These are phyloP conservation scores for Gari tellinella DNA, from an alignment of 2,888 invertebrate species.

Conservation along the genomic window DNA sequence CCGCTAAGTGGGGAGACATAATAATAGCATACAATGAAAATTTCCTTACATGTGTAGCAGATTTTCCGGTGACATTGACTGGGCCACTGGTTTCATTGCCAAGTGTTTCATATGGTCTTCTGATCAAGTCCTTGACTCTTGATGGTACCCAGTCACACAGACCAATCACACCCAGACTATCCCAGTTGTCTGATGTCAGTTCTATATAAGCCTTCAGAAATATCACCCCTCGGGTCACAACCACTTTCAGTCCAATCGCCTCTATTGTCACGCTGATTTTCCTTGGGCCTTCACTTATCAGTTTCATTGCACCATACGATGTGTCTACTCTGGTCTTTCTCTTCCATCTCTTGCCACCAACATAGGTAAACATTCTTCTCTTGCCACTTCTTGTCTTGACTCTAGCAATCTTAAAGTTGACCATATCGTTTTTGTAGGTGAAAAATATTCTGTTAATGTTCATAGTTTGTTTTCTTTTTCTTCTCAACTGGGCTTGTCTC, in stretches of 20 bases:
- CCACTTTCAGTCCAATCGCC: slow-evolving; percentile 26
- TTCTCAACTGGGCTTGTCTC: slow-evolving; percentile 25
- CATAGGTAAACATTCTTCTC: slow-evolving; percentile 7
- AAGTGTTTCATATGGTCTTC: too few relatives aligned
- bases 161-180: slow-evolving; percentile 4
- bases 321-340: slow-evolving; percentile 22
- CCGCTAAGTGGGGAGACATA: too few relatives aligned
- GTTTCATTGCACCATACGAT: slow-evolving; percentile 20
- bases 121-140: too few relatives aligned
- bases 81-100: too few relatives aligned
- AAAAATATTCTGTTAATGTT: slow-evolving; percentile 40
- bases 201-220: slow-evolving; percentile 17
- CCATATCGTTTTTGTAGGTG: slow-evolving; percentile 26
- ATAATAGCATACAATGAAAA: too few relatives aligned
- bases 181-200: slow-evolving; percentile 8
- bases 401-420: slow-evolving; percentile 14
- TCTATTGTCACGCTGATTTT: slow-evolving; percentile 11
- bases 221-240: slow-evolving; percentile 9
- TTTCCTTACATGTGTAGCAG: too few relatives aligned
- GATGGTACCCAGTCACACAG: slow-evolving; percentile 36
- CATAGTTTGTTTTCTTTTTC: slow-evolving; percentile 4
- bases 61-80: too few relatives aligned
- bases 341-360: slow-evolving; percentile 29
- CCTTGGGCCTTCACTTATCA: slow-evolving; percentile 16
- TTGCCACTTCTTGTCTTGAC: background rate